These are phyloP conservation scores for Hippocampus guttulatus DNA, from an alignment of 2,113 vertebrate species.

Conservation along the genomic window DNA sequence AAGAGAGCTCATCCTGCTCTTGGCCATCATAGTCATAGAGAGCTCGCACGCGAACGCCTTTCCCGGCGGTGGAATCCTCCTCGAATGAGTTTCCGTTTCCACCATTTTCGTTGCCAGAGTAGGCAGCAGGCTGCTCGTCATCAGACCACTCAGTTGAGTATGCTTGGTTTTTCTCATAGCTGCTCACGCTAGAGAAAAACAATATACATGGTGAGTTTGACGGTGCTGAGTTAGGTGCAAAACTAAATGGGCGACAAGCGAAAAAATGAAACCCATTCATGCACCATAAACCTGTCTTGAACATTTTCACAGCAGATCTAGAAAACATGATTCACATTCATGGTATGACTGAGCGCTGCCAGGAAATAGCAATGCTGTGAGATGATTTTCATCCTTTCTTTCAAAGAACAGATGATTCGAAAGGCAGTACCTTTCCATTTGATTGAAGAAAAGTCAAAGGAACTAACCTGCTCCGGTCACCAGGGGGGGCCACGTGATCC, in stretches of 20 bases:
- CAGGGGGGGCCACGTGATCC: slow-evolving; percentile 81
- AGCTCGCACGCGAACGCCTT: slow-evolving; percentile 83
- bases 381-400: too few species aligned
- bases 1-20: slow-evolving; percentile 95
- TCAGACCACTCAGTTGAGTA: slow-evolving; percentile 93
- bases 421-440: neutral
- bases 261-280: neutral
- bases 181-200: slow-evolving; percentile 80
- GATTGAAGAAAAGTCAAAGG: neutral
- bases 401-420: too few species aligned
- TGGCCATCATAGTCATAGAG: slow-evolving; percentile 97
- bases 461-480: slow-evolving; percentile 87
- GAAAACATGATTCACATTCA: neutral
- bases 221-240: neutral
- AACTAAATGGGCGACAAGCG: neutral
- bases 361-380: neutral
- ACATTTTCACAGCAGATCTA: too few species aligned
- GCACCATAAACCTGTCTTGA: neutral
- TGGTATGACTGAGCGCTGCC: neutral
- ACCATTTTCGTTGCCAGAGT: slow-evolving; percentile 84
- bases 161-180: slow-evolving; percentile 89
- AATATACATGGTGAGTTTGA: neutral
- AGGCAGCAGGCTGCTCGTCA: slow-evolving; percentile 82
- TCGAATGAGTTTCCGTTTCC: slow-evolving; percentile 91
- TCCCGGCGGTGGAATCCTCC: slow-evolving; percentile 74